Evolutionary conservation across 2,797 vertebrate species (phyloP).

Genomic region (Melanotaenia boesemani): DNA sequence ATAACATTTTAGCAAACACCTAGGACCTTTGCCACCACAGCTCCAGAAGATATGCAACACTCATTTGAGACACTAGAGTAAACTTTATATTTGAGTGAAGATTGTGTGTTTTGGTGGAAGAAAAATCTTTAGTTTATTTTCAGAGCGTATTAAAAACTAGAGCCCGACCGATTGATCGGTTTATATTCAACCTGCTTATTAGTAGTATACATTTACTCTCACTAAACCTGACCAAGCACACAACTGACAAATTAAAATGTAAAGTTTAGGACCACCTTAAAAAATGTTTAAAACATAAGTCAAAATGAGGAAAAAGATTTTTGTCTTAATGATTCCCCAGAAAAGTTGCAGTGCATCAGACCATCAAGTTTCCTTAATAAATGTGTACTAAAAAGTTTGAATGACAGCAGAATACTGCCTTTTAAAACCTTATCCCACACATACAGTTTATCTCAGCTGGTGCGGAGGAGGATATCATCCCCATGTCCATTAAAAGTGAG

Average conservation of each 20-base stretch:
- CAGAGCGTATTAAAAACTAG: too few relatives aligned
- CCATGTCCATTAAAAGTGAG: constrained; percentile 33
- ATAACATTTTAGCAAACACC: not conserved
- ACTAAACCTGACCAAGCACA: constrained; percentile 1
- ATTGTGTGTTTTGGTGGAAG: too few relatives aligned
- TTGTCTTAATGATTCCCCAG: not conserved
- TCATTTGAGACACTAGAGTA: too few relatives aligned
- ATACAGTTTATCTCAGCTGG: constrained; percentile 22
- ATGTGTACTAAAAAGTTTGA: not conserved
- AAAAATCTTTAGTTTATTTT: too few relatives aligned
- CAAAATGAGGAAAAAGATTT: not conserved
- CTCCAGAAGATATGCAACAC: too few relatives aligned
- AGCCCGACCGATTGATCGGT: too few relatives aligned
- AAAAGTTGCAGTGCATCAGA: not conserved
- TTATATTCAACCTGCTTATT: constrained; percentile 14
- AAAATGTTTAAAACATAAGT: too few relatives aligned
- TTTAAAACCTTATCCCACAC: constrained; percentile 5
- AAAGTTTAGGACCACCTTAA: too few relatives aligned
- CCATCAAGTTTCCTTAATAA: not conserved
- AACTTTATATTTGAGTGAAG: too few relatives aligned
- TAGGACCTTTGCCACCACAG: not conserved
- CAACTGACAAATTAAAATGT: not conserved
- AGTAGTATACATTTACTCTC: constrained; percentile 2
- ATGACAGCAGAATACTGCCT: not conserved
- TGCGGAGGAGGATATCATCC: constrained; percentile 17